Evolutionary conservation across 2,113 vertebrate genomes (phyloP), one percentile per base, ranked within the genome.

Genomic region (Phoenicopterus ruber): DNA sequence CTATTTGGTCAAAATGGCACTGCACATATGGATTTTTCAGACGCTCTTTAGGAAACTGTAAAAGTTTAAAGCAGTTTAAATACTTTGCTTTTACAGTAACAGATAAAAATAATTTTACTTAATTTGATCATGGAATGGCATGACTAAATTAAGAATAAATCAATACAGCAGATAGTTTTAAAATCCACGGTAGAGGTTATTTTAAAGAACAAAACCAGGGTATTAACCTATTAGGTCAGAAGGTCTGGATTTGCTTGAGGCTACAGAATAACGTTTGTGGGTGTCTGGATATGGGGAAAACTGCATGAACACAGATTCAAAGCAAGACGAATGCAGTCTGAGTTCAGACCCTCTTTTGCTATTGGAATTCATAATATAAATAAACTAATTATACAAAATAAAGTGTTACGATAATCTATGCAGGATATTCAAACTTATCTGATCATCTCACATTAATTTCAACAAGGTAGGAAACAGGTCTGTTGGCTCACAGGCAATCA

Each of bases 101-200:
- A 80, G 81, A 82, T 32, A 94, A 92, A 92, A 94, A 94, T 72
- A 91, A 70, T 88, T 82, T 69, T 52, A 91, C 52, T 91, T 90
- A 90, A 91, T 89, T 93, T 70, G 36, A 91, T 77, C 19, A 82
- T 49, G 46, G 66, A 91, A 90, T 49, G 46, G 57, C 38, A 94
- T 29, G 67, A 72, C 46, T 94, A 96, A 84, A 96, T 87, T 82
- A 85, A 85, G 91, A 87, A 79, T 69, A 82, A 91, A 94, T 85
- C 77, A 76, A 93, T 80, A 79, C 0, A 66, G 55, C 22, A 78
- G 69, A 59, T 17, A 74, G 61, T 40, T 94, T 81, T 74, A 63
- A 86, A 90, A 87, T 74, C 34, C 78, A 89, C 24, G 71, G 71
- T 21, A 87, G 6, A 79, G 17, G 80, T 76, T 93, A 89, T 65